Percentiles rank a stretch among this genome's conserved stretches.
Conservation (phyloP, 2,888 invertebrate genomes). For the Rotaria macrura region DNA sequence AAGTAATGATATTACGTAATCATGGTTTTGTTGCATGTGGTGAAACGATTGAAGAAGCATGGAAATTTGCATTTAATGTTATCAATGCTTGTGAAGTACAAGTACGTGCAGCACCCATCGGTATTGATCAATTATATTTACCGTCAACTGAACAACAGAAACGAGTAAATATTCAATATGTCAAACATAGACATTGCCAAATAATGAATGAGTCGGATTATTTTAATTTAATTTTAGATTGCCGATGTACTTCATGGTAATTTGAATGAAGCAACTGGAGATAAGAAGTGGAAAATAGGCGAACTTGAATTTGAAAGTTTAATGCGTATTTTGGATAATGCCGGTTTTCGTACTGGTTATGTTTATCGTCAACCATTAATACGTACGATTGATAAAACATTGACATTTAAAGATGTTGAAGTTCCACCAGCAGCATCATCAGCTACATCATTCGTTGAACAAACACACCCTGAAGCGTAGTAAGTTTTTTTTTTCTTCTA, state of each 20-base stretch:
- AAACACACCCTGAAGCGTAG: neutral
- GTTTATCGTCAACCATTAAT: constrained; percentile 83
- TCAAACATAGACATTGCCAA: neutral
- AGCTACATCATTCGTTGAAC: constrained; percentile 48
- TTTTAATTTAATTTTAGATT: constrained; percentile 34
- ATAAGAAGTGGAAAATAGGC: constrained; percentile 71
- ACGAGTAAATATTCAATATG: constrained; percentile 32
- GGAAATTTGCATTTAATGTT: constrained; percentile 67
- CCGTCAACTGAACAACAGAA: constrained; percentile 66
- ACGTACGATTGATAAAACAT: constrained; percentile 61
- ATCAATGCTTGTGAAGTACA: constrained; percentile 79
- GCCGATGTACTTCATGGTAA: constrained; percentile 42
- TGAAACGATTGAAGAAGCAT: constrained; percentile 88
- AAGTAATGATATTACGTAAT: constrained; percentile 46
- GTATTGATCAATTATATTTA: constrained; percentile 66
- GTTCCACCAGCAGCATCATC: constrained; percentile 88
- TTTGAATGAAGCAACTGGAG: constrained; percentile 36
- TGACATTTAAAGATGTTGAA: constrained; percentile 77
- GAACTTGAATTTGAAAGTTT: constrained; percentile 90
- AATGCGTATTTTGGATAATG: constrained; percentile 91
- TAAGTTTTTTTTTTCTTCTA: too few relatives aligned
- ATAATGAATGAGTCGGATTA: neutral
- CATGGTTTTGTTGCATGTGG: constrained; percentile 80
- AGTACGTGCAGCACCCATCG: constrained; percentile 61
- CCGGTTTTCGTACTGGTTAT: constrained; percentile 92